Evolutionary conservation across 2,797 vertebrate genomes (phyloP), one percentile per base, ranked within the genome.

Genomic region (Spea hammondii): DNA sequence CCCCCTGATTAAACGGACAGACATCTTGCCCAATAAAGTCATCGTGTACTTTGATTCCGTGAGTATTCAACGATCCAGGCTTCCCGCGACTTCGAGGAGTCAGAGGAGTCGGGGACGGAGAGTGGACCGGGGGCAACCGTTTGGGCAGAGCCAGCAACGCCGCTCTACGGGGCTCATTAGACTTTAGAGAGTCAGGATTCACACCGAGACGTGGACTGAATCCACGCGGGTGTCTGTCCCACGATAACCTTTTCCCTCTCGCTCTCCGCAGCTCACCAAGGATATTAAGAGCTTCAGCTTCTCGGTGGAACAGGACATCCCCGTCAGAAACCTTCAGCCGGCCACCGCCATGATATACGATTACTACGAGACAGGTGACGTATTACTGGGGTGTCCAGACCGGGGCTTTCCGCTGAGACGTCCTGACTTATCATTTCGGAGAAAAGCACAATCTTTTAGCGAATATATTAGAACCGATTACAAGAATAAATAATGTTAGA

Each of bases 301-400:
- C 12, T 10, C 82, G 5, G 70, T 88, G 74, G 89, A 91, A 67
- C 89, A 91, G 80, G 89, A 77, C 50, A 86, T 89, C 73, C 67
- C 76, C 11, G 72, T 92, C 1, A 85, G 79, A n/a, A 85, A 90
- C 74, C 88, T 89, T 64, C 89, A 88, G 75, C 81, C 89, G 48
- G 89, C 82, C 1, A 81, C 84, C 1, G 89, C 88, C 32, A 81
- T 76, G 0, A 80, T 89, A 0, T 86, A 88, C 0, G 82, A 89
- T 77, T 91, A 89, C 67, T 89, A 90, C 0, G 86, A 89, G 84
- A 87, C 86, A 83, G 88, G 90, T 92, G 81, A 68, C 5, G 2
- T 6, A 9, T 14, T 1, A 6, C 12, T 12, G 7, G 7, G 7
- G 7, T 54, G 51, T 12, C 51, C 51, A 12, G 51, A 5, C 12